Evolutionary conservation across 2,797 vertebrate genomes (phyloP).

Genomic region (Enoplosus armatus): DNA sequence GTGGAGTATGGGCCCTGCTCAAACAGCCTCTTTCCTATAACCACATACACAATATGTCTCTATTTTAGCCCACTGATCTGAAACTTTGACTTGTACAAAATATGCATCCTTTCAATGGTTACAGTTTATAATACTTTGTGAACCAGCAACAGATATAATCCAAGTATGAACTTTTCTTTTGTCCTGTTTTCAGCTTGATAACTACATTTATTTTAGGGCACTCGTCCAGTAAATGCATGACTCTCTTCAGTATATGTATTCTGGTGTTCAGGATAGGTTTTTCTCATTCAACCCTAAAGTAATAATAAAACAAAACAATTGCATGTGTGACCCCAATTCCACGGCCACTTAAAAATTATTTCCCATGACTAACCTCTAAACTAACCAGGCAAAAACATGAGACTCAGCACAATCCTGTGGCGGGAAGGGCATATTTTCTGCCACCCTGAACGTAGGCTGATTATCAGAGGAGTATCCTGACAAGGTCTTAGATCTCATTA

Average conservation of each 20-base stretch:
- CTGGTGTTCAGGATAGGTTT: background rate
- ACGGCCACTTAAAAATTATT: background rate
- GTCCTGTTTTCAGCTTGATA: background rate
- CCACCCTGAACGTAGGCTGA: slow-evolving; percentile 34
- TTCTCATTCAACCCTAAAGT: background rate
- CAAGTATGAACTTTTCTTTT: background rate
- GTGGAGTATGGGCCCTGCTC: background rate
- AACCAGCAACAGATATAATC: background rate
- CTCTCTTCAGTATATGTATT: background rate
- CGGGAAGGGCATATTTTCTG: slow-evolving; percentile 35
- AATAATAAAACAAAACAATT: background rate
- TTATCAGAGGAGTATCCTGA: slow-evolving; percentile 50
- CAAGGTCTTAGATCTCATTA: slow-evolving; percentile 73
- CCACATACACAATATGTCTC: background rate
- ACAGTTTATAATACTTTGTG: background rate
- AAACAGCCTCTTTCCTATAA: background rate
- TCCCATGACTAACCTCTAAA: slow-evolving; percentile 43
- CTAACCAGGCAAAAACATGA: slow-evolving; percentile 26
- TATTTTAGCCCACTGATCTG: background rate
- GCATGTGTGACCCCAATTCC: background rate
- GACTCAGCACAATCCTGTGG: slow-evolving; percentile 46
- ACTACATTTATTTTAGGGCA: background rate
- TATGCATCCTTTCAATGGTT: background rate
- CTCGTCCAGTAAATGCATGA: background rate
- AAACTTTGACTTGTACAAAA: background rate